Evolutionary conservation across 1,140 invertebrate genomes (phyloP), one percentile per base, ranked within the genome.

Genomic region (Papilio polyxenes): DNA sequence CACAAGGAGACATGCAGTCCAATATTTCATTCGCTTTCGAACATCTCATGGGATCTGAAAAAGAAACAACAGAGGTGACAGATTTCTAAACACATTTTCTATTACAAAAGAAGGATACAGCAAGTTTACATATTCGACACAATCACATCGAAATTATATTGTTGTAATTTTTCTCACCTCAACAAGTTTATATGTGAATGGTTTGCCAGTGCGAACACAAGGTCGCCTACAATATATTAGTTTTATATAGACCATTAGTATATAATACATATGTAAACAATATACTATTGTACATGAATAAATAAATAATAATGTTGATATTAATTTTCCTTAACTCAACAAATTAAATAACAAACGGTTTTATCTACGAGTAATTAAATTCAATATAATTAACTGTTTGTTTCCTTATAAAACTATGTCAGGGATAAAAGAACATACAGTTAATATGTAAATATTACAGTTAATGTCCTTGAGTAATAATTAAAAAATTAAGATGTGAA

Each of bases 1-100:
- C 88, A 81, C 90, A 92, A 20, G 72, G 53, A 8, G 75, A 44
- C 9, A 88, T 87, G 62, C 89, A 91, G 11, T 78, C 65, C n/a
- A 83, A n/a, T 11, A 85, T 81, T 88, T 91, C 89, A 75, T 92
- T 88, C 0, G 20, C 17, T 10, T 78, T 69, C 56, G 51, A 53
- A 59, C 86, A 88, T 72, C 80, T 76, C 53, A 84, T 83, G 6
- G 79, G 82, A 81, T 83, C 86, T 87, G 59, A 75, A 86, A 85
- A 81, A 9, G 3, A 48, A 15, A 11, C 11, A 31, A 31, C 10
- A 37, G 2, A 75, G 0, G 15, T 17, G 13, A 40, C 37, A 13
- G 69, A 44, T 15, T 15, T 15, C 31, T 10, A 3, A 23, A 62
- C n/a, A 62, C 7, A 62, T 62, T 23, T 20, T 10, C n/a, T 23